These are phyloP conservation scores for Ricordea florida DNA, from an alignment of 92 coral and sea anemone species.

Conservation along the genomic window DNA sequence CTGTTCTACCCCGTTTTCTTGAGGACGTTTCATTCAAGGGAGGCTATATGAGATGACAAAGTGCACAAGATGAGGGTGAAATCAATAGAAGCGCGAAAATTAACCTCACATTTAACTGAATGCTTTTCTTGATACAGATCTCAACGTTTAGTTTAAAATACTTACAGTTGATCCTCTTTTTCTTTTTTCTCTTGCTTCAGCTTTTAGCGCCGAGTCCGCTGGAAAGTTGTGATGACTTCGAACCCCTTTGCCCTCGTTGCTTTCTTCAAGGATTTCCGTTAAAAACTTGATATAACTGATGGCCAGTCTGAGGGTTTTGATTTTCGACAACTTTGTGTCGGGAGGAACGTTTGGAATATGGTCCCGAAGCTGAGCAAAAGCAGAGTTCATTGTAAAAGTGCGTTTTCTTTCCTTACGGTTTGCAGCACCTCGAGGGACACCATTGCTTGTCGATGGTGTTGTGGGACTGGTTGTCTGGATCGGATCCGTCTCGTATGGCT, in stretches of 20 bases:
- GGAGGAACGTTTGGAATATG: conserved; percentile 97
- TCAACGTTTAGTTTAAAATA: not conserved
- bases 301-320: conserved; percentile 93
- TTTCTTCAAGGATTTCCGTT: conserved; percentile 89
- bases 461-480: not conserved
- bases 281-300: conserved; percentile 93
- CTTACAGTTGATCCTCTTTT: conserved; percentile 67
- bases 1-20: conserved; percentile 96
- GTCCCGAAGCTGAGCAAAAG: conserved; percentile 93
- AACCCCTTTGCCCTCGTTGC: conserved; percentile 75
- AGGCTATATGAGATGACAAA: not conserved
- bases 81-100: not conserved
- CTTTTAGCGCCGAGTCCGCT: conserved; percentile 83
- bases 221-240: conserved; percentile 82
- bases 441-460: not conserved
- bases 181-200: conserved; percentile 74
- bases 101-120: not conserved
- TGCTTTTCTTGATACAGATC: not conserved
- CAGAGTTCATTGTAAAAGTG: conserved; percentile 91
- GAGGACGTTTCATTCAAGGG: conserved; percentile 58
- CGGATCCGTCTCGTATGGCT: conserved; percentile 21
- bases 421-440: conserved; percentile 67
- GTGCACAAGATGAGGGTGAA: not conserved
- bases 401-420: conserved; percentile 96
- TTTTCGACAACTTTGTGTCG: conserved; percentile 96